Evolutionary conservation across 2,113 vertebrate species (phyloP), one percentile per base, ranked within the genome.

Genomic region (Phrynosoma blainvillii): DNA sequence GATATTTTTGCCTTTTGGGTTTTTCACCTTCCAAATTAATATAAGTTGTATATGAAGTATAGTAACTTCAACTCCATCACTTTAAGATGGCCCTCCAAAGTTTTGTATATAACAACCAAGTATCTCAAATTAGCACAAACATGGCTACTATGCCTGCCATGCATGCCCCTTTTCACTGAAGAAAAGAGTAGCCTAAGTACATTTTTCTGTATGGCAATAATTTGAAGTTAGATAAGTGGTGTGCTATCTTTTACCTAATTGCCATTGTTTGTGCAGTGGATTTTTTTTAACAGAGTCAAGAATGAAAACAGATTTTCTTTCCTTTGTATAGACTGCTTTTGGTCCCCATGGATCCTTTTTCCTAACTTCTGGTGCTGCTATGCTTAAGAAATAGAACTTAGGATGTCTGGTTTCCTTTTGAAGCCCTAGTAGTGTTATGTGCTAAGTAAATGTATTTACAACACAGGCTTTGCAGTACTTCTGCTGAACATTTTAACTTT

Each of bases 391-490:
- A 10, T 80, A 25, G 59, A 62, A 25, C 12, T 70, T 83, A 16
- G 18, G 25, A 93, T 86, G 91, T 91, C 95, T 93, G 90, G 82
- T 66, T 86, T 84, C 27, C 32, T 88, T 95, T 89, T 92, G 92
- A 92, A 94, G 87, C 89, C 89, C 21, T 71, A 7, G 92, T 92
- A 92, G 88, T 88, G 91, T 89, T 84, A 90, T 89, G 18, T 83
- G 92, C 94, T 94, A 94, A 94, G 94, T 95, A 96, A 92, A 93
- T 84, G 96, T 94, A 94, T 95, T 94, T 95, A 93, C 93, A 93
- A 95, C 93, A 90, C 88, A 95, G 93, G 92, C 93, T 90, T 95
- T 76, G 47, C 94, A 92, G 92, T 92, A 94, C 92, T 90, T 90
- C 91, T 95, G 90, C 65, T 92, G 94, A 92, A 95, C 92, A 94